Conservation (phyloP, 2,888 invertebrate species). For the Agrypnus murinus region DNA sequence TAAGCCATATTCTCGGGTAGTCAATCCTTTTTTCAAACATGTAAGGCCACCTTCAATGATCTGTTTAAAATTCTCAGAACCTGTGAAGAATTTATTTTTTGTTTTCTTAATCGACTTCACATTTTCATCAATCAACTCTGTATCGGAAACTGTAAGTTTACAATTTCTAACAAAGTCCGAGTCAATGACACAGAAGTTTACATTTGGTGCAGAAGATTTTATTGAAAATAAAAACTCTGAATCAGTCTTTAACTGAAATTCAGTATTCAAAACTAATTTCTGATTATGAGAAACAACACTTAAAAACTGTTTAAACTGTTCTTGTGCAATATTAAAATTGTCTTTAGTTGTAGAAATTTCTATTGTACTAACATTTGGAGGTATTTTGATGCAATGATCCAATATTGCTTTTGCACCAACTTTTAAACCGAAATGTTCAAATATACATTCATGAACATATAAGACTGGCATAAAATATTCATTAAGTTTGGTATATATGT, state of each 20-base stretch:
- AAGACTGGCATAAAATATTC: slow-evolving; percentile 67
- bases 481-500: slow-evolving; percentile 43
- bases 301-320: slow-evolving; percentile 74
- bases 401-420: slow-evolving; percentile 76
- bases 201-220: slow-evolving; percentile 70
- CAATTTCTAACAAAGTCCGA: slow-evolving; percentile 74
- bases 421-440: slow-evolving; percentile 73
- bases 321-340: slow-evolving; percentile 66
- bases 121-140: slow-evolving; percentile 35
- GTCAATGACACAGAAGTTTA: slow-evolving; percentile 73
- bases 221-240: slow-evolving; percentile 59
- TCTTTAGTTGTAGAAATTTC: slow-evolving; percentile 62
- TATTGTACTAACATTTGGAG: slow-evolving; percentile 73
- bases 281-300: slow-evolving; percentile 72
- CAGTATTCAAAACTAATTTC: slow-evolving; percentile 75
- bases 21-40: slow-evolving; percentile 60
- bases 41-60: slow-evolving; percentile 69
- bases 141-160: slow-evolving; percentile 65
- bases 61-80: slow-evolving; percentile 73
- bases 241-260: slow-evolving; percentile 72
- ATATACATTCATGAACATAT: slow-evolving; percentile 74
- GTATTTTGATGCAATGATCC: slow-evolving; percentile 68
- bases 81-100: slow-evolving; percentile 60
- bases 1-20: slow-evolving; percentile 68
- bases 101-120: slow-evolving; percentile 34